Percentiles rank a stretch among this genome's conserved stretches.
phyloP scores from a whole-genome alignment of 2,888 invertebrate genomes.

The Kryphioiulus occultus region DNA sequence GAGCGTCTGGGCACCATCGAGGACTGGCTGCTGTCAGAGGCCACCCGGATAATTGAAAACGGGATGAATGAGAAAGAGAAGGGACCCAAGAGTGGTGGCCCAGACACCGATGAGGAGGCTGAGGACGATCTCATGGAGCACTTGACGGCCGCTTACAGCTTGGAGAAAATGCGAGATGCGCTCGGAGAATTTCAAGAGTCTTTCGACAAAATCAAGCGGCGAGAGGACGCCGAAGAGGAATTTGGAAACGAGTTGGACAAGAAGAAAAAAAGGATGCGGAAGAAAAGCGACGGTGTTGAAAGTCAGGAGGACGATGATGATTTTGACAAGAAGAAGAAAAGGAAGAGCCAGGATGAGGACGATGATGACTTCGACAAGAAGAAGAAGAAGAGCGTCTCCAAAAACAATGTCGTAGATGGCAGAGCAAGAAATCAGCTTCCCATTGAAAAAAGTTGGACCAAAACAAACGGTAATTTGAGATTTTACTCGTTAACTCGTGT shows the following conservation, averaged over 20 bases:
- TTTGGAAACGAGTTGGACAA: not conserved
- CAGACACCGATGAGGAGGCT: not conserved
- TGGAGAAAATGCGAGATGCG: slow-evolving; percentile 50
- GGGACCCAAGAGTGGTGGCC: not conserved
- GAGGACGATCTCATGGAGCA: slow-evolving; percentile 47
- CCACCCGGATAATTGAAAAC: slow-evolving; percentile 43
- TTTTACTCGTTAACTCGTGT: too few species aligned
- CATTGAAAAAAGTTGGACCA: not conserved
- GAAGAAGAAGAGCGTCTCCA: slow-evolving; percentile 38
- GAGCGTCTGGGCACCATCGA: slow-evolving; percentile 45
- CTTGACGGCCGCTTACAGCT: slow-evolving; percentile 48
- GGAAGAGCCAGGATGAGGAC: not conserved
- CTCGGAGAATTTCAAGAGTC: slow-evolving; percentile 47
- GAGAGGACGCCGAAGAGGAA: not conserved
- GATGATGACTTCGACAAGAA: slow-evolving; percentile 15
- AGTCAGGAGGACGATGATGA: not conserved
- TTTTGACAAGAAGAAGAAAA: slow-evolving; percentile 41
- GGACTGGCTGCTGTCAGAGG: slow-evolving; percentile 39
- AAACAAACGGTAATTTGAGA: not conserved
- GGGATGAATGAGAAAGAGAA: slow-evolving; percentile 20
- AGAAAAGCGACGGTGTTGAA: not conserved
- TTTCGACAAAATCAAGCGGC: slow-evolving; percentile 19
- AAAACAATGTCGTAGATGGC: not conserved
- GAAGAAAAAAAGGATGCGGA: slow-evolving; percentile 44
- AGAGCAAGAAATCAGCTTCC: not conserved